Percentiles rank a stretch among this genome's conserved stretches.
phyloP scores from a whole-genome alignment of 2,797 vertebrate species.

The Halcyon smyrnensis region DNA sequence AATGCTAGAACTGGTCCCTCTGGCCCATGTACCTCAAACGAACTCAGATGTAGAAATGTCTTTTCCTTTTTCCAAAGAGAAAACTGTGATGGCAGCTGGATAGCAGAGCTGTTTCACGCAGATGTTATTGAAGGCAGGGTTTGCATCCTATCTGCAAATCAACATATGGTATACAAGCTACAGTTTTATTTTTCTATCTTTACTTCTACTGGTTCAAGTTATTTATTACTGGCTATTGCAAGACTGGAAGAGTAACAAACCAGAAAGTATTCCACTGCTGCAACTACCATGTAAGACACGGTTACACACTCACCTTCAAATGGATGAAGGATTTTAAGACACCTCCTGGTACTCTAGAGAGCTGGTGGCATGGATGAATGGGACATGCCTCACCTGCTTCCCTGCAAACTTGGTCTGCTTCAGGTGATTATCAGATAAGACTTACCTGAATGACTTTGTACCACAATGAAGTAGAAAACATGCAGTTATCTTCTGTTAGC shows the following conservation, averaged over 20 bases:
- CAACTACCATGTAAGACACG: neutral
- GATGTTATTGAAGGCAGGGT: slow-evolving; percentile 56
- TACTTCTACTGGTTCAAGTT: slow-evolving; percentile 9
- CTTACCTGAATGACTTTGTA: neutral
- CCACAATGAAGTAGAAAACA: neutral
- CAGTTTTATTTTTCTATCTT: slow-evolving; percentile 43
- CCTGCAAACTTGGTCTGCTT: neutral
- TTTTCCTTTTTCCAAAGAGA: neutral
- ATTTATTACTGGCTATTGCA: neutral
- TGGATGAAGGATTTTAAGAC: neutral
- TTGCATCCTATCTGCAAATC: slow-evolving; percentile 39
- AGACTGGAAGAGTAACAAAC: neutral
- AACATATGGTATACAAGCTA: slow-evolving; percentile 4
- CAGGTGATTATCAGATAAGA: neutral
- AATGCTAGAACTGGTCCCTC: neutral
- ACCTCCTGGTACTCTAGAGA: neutral
- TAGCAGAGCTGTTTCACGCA: slow-evolving; percentile 45
- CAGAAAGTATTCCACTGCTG: neutral
- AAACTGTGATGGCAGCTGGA: slow-evolving; percentile 53
- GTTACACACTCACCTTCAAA: neutral
- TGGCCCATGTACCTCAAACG: neutral
- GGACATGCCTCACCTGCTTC: neutral
- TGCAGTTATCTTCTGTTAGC: neutral
- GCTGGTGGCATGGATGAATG: neutral
- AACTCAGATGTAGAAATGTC: neutral